phyloP scores from a whole-genome alignment of 2,797 vertebrate species.

The Bradypus variegatus region DNA sequence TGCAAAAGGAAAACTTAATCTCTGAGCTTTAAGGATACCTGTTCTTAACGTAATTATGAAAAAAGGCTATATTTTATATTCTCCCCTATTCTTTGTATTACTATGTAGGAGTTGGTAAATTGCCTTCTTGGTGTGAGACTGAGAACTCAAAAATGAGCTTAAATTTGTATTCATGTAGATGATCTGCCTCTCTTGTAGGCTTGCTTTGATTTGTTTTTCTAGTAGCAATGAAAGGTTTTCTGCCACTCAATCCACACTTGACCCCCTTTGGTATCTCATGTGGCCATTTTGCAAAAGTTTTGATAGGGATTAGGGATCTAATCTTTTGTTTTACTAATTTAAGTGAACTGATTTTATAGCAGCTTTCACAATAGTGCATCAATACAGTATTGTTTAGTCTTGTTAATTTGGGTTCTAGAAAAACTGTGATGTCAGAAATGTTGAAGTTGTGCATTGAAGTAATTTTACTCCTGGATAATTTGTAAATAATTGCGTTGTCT shows the following conservation, averaged over 20 bases:
- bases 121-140: background rate
- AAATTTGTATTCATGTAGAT: constrained; percentile 3
- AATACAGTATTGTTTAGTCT: background rate
- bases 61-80: background rate
- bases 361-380: background rate
- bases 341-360: background rate
- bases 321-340: constrained; percentile 30
- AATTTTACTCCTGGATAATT: constrained; percentile 10
- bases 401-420: constrained; percentile 39
- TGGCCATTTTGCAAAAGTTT: constrained; percentile 9
- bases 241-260: background rate
- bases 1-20: constrained; percentile 6
- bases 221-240: background rate
- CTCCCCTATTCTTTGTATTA: background rate
- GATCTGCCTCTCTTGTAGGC: background rate
- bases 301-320: background rate
- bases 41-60: background rate
- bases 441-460: constrained; percentile 14
- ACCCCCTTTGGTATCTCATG: background rate
- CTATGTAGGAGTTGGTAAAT: background rate
- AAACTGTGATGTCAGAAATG: constrained; percentile 31
- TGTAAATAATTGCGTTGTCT: constrained; percentile 39
- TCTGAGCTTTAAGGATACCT: background rate
- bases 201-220: background rate
- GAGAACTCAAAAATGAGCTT: constrained; percentile 18